Evolutionary conservation across 2,113 vertebrate genomes (phyloP).

Genomic region (Sorex araneus): DNA sequence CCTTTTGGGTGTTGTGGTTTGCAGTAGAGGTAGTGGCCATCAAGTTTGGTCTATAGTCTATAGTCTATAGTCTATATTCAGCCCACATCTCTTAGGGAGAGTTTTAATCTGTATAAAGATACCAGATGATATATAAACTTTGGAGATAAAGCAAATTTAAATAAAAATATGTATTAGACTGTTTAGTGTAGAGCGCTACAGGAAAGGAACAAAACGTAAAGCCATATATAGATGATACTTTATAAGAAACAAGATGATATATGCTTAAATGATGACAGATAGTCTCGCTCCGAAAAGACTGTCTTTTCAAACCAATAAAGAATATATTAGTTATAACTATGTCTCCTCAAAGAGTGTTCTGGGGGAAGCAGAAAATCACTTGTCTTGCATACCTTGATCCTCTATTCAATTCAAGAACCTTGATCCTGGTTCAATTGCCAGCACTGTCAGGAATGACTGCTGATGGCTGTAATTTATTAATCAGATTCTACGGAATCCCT

Average conservation of each 20-base stretch:
- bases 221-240: slow-evolving; percentile 40
- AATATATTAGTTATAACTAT: neutral
- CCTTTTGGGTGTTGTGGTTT: too few relatives aligned
- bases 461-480: too few relatives aligned
- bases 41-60: too few relatives aligned
- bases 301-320: slow-evolving; percentile 1
- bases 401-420: too few relatives aligned
- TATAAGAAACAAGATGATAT: slow-evolving; percentile 47
- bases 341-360: neutral
- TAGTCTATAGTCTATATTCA: too few relatives aligned
- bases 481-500: too few relatives aligned
- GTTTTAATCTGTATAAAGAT: slow-evolving; percentile 24
- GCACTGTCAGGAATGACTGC: too few relatives aligned
- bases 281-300: slow-evolving; percentile 18
- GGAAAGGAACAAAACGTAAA: slow-evolving; percentile 35
- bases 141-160: slow-evolving; percentile 56
- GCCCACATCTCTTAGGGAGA: too few relatives aligned
- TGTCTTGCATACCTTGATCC: too few relatives aligned
- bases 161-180: slow-evolving; percentile 54
- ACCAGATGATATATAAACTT: slow-evolving; percentile 25
- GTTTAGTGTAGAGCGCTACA: neutral
- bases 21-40: too few relatives aligned
- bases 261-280: neutral
- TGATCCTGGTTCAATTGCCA: too few relatives aligned
- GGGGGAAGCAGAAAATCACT: neutral